Conservation (phyloP, 2,888 invertebrate genomes). For the Panzeria rudis region DNA sequence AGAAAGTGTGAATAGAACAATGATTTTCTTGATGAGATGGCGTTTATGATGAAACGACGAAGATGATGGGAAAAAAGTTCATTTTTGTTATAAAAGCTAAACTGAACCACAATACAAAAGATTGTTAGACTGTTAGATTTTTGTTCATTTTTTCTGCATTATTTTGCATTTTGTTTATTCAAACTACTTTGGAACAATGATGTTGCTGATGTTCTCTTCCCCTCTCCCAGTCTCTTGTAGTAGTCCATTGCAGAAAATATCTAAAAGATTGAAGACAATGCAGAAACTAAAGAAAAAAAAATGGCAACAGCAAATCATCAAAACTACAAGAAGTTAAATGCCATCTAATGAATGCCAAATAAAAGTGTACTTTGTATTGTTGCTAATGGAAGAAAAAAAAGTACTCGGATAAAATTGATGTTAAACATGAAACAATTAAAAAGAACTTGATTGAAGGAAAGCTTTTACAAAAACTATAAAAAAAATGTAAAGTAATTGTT, state of each 20-base stretch:
- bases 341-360: constrained; percentile 70
- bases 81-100: constrained; percentile 66
- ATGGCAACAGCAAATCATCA: constrained; percentile 35
- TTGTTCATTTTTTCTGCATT: constrained; percentile 11
- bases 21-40: constrained; percentile 70
- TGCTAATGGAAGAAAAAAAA: constrained; percentile 28
- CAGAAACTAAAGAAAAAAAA: constrained; percentile 9
- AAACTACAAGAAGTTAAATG: constrained; percentile 69
- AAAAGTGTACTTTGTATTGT: constrained; percentile 62
- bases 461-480: constrained; percentile 32
- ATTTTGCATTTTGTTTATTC: constrained; percentile 58
- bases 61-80: constrained; percentile 50
- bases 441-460: constrained; percentile 59
- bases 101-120: constrained; percentile 66
- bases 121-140: constrained; percentile 46
- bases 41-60: constrained; percentile 56
- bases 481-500: constrained; percentile 43
- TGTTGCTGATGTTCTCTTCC: constrained; percentile 42
- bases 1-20: constrained; percentile 71
- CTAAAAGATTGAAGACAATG: constrained; percentile 61
- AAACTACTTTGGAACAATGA: constrained; percentile 59
- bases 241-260: constrained; percentile 54
- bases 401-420: constrained; percentile 48
- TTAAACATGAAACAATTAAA: constrained; percentile 61
- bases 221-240: constrained; percentile 34